Base-by-base conservation (phyloP, 2,113 vertebrate genomes). In the Hippocampus mohnikei region DNA sequence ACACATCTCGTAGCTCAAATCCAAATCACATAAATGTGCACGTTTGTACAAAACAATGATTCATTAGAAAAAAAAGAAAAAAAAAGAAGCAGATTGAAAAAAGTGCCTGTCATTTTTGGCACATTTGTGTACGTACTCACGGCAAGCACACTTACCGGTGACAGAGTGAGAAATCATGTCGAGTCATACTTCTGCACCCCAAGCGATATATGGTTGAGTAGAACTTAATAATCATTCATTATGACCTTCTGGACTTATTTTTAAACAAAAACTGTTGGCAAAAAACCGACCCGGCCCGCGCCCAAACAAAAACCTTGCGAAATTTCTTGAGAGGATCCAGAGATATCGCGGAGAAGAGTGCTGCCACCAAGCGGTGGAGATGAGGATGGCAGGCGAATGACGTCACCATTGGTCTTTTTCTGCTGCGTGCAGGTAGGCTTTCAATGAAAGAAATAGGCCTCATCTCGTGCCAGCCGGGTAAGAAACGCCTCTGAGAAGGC, bases 281-380 rank as follows among this genome's bases (percentile, higher is more conserved):
- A 62, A 62, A 37, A 62, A n/a, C n/a, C 5, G 13, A 15, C 23
- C 4, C 27, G 20, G 18, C 33, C 33, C 33, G 5, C 33, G 33
- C 5, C 33, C 33, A 37, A 37, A 37, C 33, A 37, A 37, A 37
- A 37, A 37, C 33, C 33, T 37, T 37, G 33, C 33, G 58, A 74
- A 73, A 56, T 60, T 56, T 64, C 18, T 27, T 69, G 69, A 40
- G 20, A 71, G 5, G 53, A 61, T 2, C n/a, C 25, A 41, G 58
- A 62, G 41, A 76, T 3, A 25, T 68, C 2, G 2, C 3, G 42
- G 10, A 70, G 68, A 23, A 73, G 46, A 68, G 9, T 84, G 82
- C 85, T 80, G 84, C 90, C 88, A 69, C 79, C 83, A 40, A 67
- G 83, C 88, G 90, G 87, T 60, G 9, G 61, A 73, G 3, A 70